Conservation (phyloP, 2,797 vertebrate species). For the Sebastes taczanowskii region DNA sequence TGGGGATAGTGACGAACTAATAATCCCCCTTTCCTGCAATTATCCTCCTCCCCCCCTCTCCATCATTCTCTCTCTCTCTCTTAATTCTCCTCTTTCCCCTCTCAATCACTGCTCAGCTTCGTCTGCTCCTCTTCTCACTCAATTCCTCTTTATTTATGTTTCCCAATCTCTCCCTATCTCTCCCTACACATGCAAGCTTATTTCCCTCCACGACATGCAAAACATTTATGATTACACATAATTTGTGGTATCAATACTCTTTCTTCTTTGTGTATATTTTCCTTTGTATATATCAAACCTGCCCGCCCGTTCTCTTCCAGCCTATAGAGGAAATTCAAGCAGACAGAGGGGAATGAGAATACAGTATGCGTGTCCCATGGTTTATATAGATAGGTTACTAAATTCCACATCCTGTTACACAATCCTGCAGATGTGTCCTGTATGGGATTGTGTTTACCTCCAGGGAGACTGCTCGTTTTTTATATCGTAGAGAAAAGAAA, state of each 20-base stretch:
- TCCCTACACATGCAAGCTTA: background rate
- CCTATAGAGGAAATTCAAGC: constrained; percentile 10
- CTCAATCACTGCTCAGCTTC: constrained; percentile 62
- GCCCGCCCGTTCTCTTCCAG: background rate
- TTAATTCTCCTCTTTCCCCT: constrained; percentile 48
- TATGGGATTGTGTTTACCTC: constrained; percentile 26
- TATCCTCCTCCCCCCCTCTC: constrained; percentile 53
- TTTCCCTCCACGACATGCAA: constrained; percentile 22
- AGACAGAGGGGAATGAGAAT: constrained; percentile 28
- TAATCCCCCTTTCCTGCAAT: constrained; percentile 81
- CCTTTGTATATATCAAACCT: constrained; percentile 26
- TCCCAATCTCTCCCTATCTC: background rate
- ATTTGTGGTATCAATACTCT: constrained; percentile 24
- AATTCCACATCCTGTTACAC: constrained; percentile 63
- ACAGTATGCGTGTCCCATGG: constrained; percentile 13
- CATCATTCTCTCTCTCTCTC: constrained; percentile 28
- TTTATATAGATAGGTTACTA: constrained; percentile 48
- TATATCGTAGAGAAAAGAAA: background rate
- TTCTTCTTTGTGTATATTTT: constrained; percentile 23
- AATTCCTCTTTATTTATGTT: constrained; percentile 41
- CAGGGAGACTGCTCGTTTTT: constrained; percentile 10
- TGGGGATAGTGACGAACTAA: constrained; percentile 77
- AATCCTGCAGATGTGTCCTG: constrained; percentile 61
- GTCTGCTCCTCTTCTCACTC: constrained; percentile 47
- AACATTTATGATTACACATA: constrained; percentile 33